phyloP scores from a whole-genome alignment of 2,113 vertebrate genomes.

The Oryzias curvinotus region DNA sequence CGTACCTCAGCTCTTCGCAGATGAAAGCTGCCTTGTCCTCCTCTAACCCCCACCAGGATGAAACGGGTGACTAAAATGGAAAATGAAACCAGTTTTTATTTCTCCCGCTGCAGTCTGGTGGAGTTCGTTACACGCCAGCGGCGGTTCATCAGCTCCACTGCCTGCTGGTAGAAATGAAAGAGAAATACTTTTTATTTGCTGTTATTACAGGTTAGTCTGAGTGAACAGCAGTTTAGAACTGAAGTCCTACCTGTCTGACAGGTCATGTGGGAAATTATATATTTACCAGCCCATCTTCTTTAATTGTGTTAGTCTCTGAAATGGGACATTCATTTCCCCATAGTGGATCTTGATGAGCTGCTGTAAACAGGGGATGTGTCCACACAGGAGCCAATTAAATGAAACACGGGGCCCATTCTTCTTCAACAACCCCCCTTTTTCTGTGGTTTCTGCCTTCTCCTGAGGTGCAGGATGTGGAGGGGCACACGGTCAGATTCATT shows the following conservation, averaged over 20 bases:
- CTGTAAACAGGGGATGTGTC: constrained; percentile 48
- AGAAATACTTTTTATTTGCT: constrained; percentile 24
- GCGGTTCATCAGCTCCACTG: constrained; percentile 17
- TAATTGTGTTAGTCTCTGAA: constrained; percentile 56
- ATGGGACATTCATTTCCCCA: constrained; percentile 61
- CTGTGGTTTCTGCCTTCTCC: constrained; percentile 24
- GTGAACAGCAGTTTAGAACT: constrained; percentile 5
- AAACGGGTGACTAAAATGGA: constrained; percentile 10
- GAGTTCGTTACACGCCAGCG: constrained; percentile 5
- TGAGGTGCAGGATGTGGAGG: constrained; percentile 12
- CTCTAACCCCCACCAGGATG: constrained; percentile 7
- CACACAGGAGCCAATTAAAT: constrained; percentile 67
- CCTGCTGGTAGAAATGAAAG: constrained; percentile 8
- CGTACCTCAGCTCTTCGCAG: no score
- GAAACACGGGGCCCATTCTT: constrained; percentile 45
- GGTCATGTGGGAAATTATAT: constrained; percentile 52
- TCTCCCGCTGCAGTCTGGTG: no score
- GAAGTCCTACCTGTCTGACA: constrained; percentile 23
- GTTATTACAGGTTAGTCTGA: constrained; percentile 30
- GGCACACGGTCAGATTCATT: constrained; percentile 34
- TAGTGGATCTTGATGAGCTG: constrained; percentile 56
- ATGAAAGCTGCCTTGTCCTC: neutral
- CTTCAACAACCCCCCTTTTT: constrained; percentile 11
- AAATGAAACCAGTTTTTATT: neutral
- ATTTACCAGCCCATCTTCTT: constrained; percentile 49